Evolutionary conservation across 2,113 vertebrate genomes (phyloP).

Genomic region (Protobothrops mucrosquamatus): DNA sequence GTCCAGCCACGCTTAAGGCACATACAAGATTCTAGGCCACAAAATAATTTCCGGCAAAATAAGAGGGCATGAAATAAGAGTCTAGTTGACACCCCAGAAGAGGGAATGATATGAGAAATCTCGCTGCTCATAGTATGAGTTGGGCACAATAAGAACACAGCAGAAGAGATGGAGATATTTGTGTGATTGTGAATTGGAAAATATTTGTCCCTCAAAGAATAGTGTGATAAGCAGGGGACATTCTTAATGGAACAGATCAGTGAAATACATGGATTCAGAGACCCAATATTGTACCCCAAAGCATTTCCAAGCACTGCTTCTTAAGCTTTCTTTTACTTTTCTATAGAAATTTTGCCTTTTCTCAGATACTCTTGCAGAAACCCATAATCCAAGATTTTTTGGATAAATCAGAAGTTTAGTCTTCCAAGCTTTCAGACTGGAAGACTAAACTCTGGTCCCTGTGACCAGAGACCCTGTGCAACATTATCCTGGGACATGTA

Average conservation of each 20-base stretch:
- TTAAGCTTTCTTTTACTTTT: neutral
- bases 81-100: neutral
- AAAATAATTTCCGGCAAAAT: neutral
- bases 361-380: neutral
- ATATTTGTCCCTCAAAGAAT: neutral
- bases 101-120: neutral
- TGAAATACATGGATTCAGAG: neutral
- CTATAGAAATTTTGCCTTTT: neutral
- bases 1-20: neutral
- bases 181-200: neutral
- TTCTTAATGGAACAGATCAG: neutral
- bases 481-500: neutral
- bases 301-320: neutral
- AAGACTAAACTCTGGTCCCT: neutral
- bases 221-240: neutral
- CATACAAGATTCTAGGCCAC: neutral
- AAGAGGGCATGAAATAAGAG: neutral
- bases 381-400: neutral
- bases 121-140: no score
- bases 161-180: neutral
- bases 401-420: neutral
- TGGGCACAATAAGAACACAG: neutral
- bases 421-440: neutral
- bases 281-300: neutral
- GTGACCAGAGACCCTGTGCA: neutral